Conservation (phyloP, 2,113 vertebrate species). For the Paedocypris sp. region DNA sequence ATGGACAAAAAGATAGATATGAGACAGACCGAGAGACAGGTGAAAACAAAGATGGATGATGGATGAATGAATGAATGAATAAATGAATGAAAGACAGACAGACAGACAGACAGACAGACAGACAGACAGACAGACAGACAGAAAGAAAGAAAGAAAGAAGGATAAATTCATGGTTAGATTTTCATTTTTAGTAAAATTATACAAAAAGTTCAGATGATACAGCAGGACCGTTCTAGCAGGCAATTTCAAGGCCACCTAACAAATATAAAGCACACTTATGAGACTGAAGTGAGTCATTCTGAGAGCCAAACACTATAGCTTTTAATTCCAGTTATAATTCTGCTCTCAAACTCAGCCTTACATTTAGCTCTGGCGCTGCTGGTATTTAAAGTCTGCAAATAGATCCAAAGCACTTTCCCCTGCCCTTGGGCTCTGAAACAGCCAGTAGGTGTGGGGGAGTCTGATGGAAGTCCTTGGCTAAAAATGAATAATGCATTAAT, state of each 20-base stretch:
- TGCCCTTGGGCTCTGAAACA: slow-evolving; percentile 1
- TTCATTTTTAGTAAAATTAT: no score
- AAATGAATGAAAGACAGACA: no score
- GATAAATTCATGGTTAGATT: no score
- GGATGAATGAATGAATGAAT: no score
- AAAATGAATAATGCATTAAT: slow-evolving; percentile 37
- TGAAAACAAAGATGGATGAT: no score
- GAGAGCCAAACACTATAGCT: neutral
- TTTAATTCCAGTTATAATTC: neutral
- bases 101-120: no score
- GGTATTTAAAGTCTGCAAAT: slow-evolving; percentile 10
- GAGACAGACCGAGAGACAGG: no score
- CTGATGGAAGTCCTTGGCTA: slow-evolving; percentile 19
- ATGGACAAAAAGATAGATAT: no score
- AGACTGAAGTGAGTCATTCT: neutral
- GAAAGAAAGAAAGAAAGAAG: no score
- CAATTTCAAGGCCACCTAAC: neutral
- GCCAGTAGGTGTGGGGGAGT: slow-evolving; percentile 13
- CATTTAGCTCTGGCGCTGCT: neutral
- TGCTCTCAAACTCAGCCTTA: neutral
- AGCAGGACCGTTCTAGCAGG: neutral
- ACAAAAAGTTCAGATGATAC: no score
- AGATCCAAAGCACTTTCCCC: neutral
- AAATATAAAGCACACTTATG: neutral
- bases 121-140: no score